phyloP scores from a whole-genome alignment of 2,888 invertebrate species.

The Abscondita cerata region DNA sequence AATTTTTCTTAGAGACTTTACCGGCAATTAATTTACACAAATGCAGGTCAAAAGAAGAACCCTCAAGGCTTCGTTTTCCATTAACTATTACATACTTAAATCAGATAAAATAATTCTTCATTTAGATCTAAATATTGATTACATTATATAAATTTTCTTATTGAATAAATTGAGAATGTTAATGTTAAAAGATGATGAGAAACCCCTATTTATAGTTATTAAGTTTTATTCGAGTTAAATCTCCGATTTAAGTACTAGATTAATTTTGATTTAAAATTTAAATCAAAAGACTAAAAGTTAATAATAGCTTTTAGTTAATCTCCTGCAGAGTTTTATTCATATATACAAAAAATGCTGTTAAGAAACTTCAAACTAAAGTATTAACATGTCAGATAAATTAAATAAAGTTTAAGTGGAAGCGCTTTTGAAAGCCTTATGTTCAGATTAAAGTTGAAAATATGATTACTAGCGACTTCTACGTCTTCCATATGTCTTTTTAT shows the following conservation, averaged over 20 bases:
- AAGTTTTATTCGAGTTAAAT: conserved; percentile 10
- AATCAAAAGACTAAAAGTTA: conserved; percentile 11
- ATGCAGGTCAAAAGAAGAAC: conserved; percentile 7
- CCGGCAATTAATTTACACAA: conserved; percentile 5
- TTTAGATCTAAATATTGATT: conserved; percentile 11
- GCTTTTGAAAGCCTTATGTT: conserved; percentile 11
- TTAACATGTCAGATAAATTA: conserved; percentile 11
- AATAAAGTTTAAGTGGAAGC: conserved; percentile 8
- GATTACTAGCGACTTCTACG: conserved; percentile 2
- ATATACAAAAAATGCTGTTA: conserved; percentile 8
- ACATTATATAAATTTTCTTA: conserved; percentile 5
- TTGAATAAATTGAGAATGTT: conserved; percentile 9
- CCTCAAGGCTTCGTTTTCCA: background rate
- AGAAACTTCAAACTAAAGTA: conserved; percentile 11
- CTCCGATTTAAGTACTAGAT: conserved; percentile 7
- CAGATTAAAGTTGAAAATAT: conserved; percentile 7
- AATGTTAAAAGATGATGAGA: conserved; percentile 8
- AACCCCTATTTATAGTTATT: conserved; percentile 13
- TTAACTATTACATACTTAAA: conserved; percentile 6
- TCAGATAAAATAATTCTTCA: conserved; percentile 10
- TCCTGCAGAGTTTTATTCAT: conserved; percentile 1
- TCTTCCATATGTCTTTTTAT: conserved; percentile 1
- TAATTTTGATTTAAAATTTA: conserved; percentile 11
- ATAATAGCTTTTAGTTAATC: conserved; percentile 13
- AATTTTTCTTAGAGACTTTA: background rate